These are phyloP conservation scores for Aphelinus certus DNA, from an alignment of 1,140 invertebrate species.

Conservation along the genomic window DNA sequence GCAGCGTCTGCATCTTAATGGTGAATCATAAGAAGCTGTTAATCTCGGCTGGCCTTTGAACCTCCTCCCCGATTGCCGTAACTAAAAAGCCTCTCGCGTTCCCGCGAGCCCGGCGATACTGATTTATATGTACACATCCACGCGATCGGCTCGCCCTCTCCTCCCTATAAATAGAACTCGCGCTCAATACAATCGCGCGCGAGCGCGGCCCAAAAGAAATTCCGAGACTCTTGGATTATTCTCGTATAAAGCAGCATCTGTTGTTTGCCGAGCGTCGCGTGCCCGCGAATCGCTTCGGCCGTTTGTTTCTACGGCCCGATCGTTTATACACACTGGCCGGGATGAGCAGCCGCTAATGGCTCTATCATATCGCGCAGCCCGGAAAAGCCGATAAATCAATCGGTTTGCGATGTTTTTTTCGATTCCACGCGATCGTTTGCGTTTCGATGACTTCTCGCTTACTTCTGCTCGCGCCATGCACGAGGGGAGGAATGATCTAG, in stretches of 20 bases:
- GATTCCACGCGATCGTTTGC: background rate
- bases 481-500: too few species aligned
- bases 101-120: background rate
- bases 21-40: conserved; percentile 4
- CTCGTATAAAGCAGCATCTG: conserved; percentile 27
- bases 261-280: background rate
- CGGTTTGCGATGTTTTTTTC: background rate
- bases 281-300: background rate
- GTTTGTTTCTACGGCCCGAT: background rate
- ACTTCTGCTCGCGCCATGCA: too few species aligned
- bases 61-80: conserved; percentile 13
- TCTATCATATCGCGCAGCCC: background rate
- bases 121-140: background rate
- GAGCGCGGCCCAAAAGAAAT: background rate
- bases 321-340: background rate
- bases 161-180: background rate
- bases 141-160: background rate
- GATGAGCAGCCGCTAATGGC: background rate
- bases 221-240: conserved; percentile 8
- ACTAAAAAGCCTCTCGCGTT: background rate
- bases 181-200: background rate
- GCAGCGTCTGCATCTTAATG: background rate
- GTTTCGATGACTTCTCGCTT: background rate
- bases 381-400: conserved; percentile 28
- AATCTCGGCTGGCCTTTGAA: conserved; percentile 21